Conservation (phyloP, 2,797 vertebrate genomes). For the Anableps anableps region DNA sequence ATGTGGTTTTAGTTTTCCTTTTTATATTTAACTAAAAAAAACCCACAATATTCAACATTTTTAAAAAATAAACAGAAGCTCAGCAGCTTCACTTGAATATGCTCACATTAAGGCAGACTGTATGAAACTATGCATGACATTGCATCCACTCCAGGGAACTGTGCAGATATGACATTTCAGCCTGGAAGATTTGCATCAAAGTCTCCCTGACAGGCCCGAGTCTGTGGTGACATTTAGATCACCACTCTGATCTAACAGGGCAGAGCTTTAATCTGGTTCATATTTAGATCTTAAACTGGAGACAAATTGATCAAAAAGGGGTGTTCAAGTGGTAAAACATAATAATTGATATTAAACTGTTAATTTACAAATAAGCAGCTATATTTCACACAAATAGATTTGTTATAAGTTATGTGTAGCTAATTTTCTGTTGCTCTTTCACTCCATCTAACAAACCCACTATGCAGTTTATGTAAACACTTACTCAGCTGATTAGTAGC, state of each 20-base stretch:
- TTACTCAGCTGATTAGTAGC: conserved; percentile 25
- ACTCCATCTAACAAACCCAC: neutral
- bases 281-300: conserved; percentile 18
- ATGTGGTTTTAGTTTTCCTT: neutral
- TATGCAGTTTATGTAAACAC: neutral
- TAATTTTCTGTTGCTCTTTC: neutral
- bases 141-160: conserved; percentile 20
- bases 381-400: neutral
- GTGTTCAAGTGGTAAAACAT: neutral
- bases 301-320: neutral
- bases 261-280: conserved; percentile 30
- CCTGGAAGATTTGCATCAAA: conserved; percentile 36
- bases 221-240: conserved; percentile 33
- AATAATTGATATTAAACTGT: neutral
- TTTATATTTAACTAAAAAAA: neutral
- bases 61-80: neutral
- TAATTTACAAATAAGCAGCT: neutral
- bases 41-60: neutral
- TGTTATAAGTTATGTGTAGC: neutral
- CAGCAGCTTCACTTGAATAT: conserved; percentile 10
- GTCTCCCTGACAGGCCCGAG: conserved; percentile 32
- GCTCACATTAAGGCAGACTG: conserved; percentile 14
- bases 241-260: conserved; percentile 9
- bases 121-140: conserved; percentile 47
- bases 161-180: conserved; percentile 57